Conservation (phyloP, 2,888 invertebrate species). For the Tiliacea citrago region DNA sequence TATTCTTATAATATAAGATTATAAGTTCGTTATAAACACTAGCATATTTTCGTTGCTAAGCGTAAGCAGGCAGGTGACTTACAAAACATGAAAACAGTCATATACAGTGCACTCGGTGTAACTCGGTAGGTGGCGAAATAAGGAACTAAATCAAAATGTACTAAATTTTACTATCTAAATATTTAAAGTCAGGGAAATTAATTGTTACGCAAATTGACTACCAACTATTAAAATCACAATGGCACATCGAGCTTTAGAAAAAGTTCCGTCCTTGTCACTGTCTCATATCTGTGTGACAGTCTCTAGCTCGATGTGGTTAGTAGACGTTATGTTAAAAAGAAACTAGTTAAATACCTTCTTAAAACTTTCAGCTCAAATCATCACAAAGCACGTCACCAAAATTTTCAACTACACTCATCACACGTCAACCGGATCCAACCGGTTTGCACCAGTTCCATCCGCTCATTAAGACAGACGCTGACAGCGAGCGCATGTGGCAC, state of each 20-base stretch:
- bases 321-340: background rate
- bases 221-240: no score
- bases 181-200: no score
- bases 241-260: background rate
- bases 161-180: background rate
- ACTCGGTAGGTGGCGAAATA: background rate
- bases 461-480: background rate
- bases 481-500: background rate
- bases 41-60: background rate
- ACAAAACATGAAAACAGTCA: background rate
- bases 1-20: no score
- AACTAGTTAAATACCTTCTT: background rate
- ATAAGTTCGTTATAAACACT: background rate
- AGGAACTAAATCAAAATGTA: constrained; percentile 21
- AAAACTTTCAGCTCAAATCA: constrained; percentile 31
- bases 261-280: background rate
- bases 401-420: background rate
- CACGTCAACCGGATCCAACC: background rate
- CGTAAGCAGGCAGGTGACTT: no score
- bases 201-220: no score
- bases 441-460: background rate
- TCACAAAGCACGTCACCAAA: constrained; percentile 5
- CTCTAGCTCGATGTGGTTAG: background rate
- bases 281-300: no score
- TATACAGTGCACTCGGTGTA: background rate